Base-by-base conservation (phyloP, 2,113 vertebrate genomes). In the Lepisosteus osseus region DNA sequence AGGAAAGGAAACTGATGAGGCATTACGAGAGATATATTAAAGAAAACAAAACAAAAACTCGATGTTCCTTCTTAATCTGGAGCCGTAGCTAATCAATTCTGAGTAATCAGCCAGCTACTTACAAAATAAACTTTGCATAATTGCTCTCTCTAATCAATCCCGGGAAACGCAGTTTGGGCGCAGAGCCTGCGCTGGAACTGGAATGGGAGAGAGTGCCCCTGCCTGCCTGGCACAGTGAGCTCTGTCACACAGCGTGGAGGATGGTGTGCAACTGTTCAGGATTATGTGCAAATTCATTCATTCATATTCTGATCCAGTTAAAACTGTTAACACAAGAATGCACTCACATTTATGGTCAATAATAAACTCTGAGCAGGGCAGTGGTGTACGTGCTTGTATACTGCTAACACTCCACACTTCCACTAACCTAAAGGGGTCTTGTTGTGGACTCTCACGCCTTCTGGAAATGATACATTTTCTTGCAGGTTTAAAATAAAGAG, bases 101-200 rank as follows among this genome's bases (percentile, higher is more conserved):
- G 64, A 78, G 72, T 77, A 79, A 79, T 65, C 75, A 75, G 29
- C 45, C 74, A 51, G 56, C 70, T 69, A 51, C 15, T 71, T 68
- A 69, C 70, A 42, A 77, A 77, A 75, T 71, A 76, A 73, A 76
- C 72, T 14, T 68, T 4, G 15, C 68, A 67, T 69, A 72, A 79
- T 76, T 77, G 73, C 69, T 68, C 73, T 72, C 47, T 54, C 67
- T 67, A 80, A 80, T 79, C 70, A 78, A 70, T 80, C 67, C 56
- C n/a, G 7, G 12, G 56, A 44, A 67, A 71, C 69, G 61, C 65
- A 6, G 9, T 70, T 71, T 76, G 74, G 72, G 56, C n/a, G 56
- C n/a, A 13, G n/a, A 59, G 56, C 4, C 11, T 59, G n/a, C 11
- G 71, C 29, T 3, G 54, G 43, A 70, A 71, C 68, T 66, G 59